phyloP scores from a whole-genome alignment of 1,140 invertebrate genomes.

The Drosophila murphyi region DNA sequence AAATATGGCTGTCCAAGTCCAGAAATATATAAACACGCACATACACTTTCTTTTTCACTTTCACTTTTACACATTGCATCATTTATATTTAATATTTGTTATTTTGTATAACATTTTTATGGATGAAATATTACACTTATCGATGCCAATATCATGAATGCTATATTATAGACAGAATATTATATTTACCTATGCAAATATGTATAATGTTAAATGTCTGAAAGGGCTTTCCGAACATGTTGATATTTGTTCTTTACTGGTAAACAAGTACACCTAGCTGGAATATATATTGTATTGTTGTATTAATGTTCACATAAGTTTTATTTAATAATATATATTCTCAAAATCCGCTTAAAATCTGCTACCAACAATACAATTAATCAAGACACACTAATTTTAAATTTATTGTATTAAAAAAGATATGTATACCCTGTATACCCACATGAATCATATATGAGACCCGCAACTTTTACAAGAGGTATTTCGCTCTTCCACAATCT shows the following conservation, averaged over 20 bases:
- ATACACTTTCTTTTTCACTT: neutral
- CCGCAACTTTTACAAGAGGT: neutral
- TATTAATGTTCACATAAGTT: too few species aligned
- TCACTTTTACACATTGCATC: neutral
- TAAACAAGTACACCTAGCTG: neutral
- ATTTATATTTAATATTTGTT: neutral
- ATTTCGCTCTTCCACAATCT: too few species aligned
- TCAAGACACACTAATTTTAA: neutral
- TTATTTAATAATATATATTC: too few species aligned
- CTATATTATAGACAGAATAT: neutral
- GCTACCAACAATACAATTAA: neutral
- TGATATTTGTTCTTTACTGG: neutral
- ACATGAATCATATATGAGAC: neutral
- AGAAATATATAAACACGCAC: neutral
- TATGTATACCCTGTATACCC: neutral
- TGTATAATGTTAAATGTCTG: neutral
- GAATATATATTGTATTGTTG: neutral
- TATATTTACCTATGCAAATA: neutral
- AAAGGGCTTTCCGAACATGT: constrained; percentile 1
- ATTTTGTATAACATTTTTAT: neutral
- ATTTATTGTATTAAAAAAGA: neutral
- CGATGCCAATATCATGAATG: too few species aligned
- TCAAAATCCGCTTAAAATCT: too few species aligned
- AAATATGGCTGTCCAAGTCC: neutral
- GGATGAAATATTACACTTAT: too few species aligned